phyloP scores from a whole-genome alignment of 2,888 invertebrate genomes.

The Dasysyrphus tricinctus region DNA sequence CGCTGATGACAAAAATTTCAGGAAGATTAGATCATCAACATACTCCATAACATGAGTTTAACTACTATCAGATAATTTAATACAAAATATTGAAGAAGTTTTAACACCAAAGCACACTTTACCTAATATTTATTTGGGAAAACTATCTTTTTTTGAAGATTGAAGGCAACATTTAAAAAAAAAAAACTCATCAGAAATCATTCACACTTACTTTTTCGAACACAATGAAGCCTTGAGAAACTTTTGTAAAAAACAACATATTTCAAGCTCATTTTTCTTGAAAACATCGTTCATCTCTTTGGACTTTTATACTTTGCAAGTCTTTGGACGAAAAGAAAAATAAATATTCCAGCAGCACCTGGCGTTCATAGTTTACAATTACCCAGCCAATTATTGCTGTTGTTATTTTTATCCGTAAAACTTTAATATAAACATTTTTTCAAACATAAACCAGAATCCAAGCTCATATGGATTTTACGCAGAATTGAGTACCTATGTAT shows the following conservation, averaged over 20 bases:
- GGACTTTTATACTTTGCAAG: background rate
- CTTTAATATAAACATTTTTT: slow-evolving; percentile 53
- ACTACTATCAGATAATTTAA: too few species aligned
- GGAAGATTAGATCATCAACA: too few species aligned
- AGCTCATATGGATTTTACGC: background rate
- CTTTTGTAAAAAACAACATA: background rate
- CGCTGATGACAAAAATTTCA: too few species aligned
- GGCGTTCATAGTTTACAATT: slow-evolving; percentile 39
- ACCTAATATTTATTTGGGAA: background rate
- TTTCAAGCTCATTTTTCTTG: slow-evolving; percentile 1
- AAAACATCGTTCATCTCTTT: background rate
- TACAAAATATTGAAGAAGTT: too few species aligned
- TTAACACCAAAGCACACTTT: too few species aligned
- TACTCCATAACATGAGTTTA: too few species aligned
- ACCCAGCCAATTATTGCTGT: slow-evolving; percentile 39
- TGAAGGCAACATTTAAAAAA: background rate
- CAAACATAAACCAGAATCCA: slow-evolving; percentile 22
- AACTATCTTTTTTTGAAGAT: background rate
- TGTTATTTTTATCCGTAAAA: slow-evolving; percentile 56
- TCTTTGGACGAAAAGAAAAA: slow-evolving; percentile 10
- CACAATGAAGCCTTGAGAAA: background rate
- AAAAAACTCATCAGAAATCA: background rate
- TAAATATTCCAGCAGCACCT: slow-evolving; percentile 50
- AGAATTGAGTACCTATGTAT: background rate
- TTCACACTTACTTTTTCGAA: slow-evolving; percentile 1